phyloP scores from a whole-genome alignment of 1,140 invertebrate genomes.

The Papilio glaucus region DNA sequence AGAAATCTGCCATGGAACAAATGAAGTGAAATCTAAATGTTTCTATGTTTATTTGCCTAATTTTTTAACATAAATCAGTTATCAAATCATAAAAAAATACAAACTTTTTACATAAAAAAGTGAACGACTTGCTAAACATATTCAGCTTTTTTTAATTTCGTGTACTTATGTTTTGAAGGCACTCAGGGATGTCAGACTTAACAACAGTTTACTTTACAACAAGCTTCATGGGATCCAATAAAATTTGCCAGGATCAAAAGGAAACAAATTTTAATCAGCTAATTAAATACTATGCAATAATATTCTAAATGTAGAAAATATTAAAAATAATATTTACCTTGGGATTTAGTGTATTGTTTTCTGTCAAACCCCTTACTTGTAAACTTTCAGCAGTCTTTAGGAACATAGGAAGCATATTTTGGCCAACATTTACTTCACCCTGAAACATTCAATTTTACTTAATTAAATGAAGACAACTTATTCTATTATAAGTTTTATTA shows the following conservation, averaged over 20 bases:
- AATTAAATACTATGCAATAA: too few relatives aligned
- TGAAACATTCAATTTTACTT: conserved; percentile 53
- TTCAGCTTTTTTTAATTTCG: too few relatives aligned
- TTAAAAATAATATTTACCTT: conserved; percentile 66
- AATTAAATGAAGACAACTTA: conserved; percentile 6
- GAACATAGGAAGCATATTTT: conserved; percentile 93
- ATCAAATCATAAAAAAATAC: too few relatives aligned
- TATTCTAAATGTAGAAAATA: neutral
- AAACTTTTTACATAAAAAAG: too few relatives aligned
- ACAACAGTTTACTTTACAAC: too few relatives aligned
- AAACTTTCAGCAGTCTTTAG: conserved; percentile 95
- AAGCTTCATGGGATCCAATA: too few relatives aligned
- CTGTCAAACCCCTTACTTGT: conserved; percentile 94
- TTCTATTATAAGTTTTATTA: conserved; percentile 27
- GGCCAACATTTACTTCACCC: conserved; percentile 94
- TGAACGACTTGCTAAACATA: too few relatives aligned
- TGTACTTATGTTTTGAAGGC: too few relatives aligned
- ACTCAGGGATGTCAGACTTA: too few relatives aligned
- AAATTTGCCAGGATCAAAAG: too few relatives aligned
- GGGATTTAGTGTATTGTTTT: conserved; percentile 90
- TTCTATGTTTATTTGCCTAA: conserved; percentile 1
- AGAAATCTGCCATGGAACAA: conserved; percentile 14
- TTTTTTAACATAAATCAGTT: neutral
- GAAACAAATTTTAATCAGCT: too few relatives aligned
- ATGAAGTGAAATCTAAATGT: conserved; percentile 1